Evolutionary conservation across 2,113 vertebrate genomes (phyloP), one percentile per base, ranked within the genome.

Genomic region (Fukomys damarensis): DNA sequence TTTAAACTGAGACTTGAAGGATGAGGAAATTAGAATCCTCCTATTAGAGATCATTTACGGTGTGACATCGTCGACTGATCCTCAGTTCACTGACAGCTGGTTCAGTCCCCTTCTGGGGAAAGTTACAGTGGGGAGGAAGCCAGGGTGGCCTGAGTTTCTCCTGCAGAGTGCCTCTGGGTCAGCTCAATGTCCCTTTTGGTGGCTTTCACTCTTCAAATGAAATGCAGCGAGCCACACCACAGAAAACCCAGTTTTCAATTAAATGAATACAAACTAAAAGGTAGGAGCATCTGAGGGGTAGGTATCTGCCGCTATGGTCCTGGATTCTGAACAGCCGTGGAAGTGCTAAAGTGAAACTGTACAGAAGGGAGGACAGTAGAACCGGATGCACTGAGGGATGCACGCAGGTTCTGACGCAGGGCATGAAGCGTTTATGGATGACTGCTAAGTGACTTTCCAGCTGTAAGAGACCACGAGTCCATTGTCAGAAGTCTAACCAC

Each of bases 1-100:
- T 76, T 87, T 93, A 87, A 87, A 68, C 46, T 58, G 59, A 54
- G 19, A 79, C 83, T 94, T 92, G 38, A 94, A 89, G 70, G 79
- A 81, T 30, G 49, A 93, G 14, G 72, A 91, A 86, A 89, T 66
- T 87, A 70, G 84, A 89, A 59, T 72, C 19, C n/a, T 81, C 26
- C 5, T 68, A 26, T 59, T 52, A n/a, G 22, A 82, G 56, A 54
- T 41, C 81, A 59, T 83, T 89, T 58, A 59, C 28, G 16, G 54
- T 66, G 61, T 70, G 43, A 61, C 3, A 3, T 58, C 5, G 24
- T 76, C 76, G 41, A 70, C 80, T 74, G 24, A 68, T 86, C 3
- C 38, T 35, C 28, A 9, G 41, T 32, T 92, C 32, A 38, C 74
- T 76, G 52, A 58, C 16, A 9, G 22, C 30, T 77, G 26, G 43